Percentiles rank a stretch among this genome's conserved stretches.
Evolutionary conservation across 2,888 invertebrate genomes (phyloP).

Genomic region (Beris morrisii): DNA sequence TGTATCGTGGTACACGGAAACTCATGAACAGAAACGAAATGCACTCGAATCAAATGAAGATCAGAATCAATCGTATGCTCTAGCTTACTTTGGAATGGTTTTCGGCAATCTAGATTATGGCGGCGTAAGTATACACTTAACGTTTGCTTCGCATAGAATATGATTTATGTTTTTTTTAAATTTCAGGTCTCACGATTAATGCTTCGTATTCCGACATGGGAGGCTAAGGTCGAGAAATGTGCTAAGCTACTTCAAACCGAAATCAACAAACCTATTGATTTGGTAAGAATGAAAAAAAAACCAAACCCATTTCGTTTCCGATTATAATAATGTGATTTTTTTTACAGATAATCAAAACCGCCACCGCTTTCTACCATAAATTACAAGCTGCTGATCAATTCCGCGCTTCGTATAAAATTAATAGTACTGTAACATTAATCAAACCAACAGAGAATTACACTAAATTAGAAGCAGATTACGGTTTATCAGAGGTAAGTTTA

Average conservation of each 20-base stretch:
- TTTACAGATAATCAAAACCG: conserved; percentile 69
- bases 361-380: conserved; percentile 79
- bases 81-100: no score
- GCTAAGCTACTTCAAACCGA: conserved; percentile 56
- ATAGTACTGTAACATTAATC: conserved; percentile 75
- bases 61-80: no score
- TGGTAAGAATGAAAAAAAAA: conserved; percentile 44
- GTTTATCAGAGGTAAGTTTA: conserved; percentile 74
- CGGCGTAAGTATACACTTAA: no score
- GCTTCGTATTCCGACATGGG: no score
- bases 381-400: conserved; percentile 78
- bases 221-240: no score
- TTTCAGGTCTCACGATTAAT: no score
- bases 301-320: not conserved
- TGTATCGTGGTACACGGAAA: no score
- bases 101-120: no score
- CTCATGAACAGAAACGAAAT: no score
- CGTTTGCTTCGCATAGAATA: no score
- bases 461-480: conserved; percentile 84
- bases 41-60: no score
- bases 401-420: conserved; percentile 65
- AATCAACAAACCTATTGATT: conserved; percentile 51
- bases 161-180: no score
- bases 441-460: conserved; percentile 87
- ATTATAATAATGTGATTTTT: conserved; percentile 50